Evolutionary conservation across 2,113 vertebrate species (phyloP).

Genomic region (Panurus biarmicus): DNA sequence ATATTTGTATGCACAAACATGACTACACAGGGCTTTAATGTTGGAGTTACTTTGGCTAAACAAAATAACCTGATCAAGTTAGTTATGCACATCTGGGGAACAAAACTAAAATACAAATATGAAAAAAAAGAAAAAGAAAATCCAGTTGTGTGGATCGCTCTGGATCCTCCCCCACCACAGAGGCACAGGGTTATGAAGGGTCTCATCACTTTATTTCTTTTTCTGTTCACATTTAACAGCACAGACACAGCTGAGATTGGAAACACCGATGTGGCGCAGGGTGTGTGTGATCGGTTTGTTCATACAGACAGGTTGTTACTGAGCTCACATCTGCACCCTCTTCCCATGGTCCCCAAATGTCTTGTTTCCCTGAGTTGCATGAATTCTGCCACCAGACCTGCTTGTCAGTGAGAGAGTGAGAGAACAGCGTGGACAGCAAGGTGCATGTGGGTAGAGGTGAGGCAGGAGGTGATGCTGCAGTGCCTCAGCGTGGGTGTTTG

Average conservation of each 20-base stretch:
- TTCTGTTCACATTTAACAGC: constrained; percentile 27
- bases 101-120: background rate
- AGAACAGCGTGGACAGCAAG: background rate
- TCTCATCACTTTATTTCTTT: constrained; percentile 19
- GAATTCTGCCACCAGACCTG: background rate
- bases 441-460: background rate
- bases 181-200: background rate
- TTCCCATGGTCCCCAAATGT: background rate
- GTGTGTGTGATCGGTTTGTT: background rate
- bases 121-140: background rate
- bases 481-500: background rate
- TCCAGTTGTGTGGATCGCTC: fast-evolving
- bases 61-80: background rate
- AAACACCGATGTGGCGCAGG: background rate
- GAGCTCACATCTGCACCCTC: background rate
- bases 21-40: background rate
- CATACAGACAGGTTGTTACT: background rate
- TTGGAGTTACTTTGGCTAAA: background rate
- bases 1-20: background rate
- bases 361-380: constrained; percentile 45
- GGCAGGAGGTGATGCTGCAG: background rate
- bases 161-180: background rate
- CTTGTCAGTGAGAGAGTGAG: background rate
- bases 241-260: background rate
- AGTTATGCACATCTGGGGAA: background rate